phyloP scores from a whole-genome alignment of 2,888 invertebrate genomes.

The Nemotelus pantherinus region DNA sequence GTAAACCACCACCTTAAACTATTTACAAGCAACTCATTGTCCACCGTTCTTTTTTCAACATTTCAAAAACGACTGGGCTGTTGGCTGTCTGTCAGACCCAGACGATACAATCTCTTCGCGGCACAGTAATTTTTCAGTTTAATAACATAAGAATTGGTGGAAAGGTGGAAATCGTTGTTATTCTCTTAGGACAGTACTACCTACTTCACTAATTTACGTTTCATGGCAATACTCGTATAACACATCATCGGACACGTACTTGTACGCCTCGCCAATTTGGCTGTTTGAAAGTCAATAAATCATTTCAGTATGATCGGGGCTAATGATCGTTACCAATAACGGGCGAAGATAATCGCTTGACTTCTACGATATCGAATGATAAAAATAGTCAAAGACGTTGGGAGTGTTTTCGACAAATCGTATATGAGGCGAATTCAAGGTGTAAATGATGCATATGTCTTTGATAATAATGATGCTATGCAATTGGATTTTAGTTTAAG shows the following conservation, averaged over 20 bases:
- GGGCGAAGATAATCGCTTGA: not conserved
- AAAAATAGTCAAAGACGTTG: no score
- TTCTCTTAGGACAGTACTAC: conserved; percentile 13
- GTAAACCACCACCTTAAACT: no score
- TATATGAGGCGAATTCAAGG: no score
- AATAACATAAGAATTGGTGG: not conserved
- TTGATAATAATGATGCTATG: no score
- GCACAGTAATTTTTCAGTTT: conserved; percentile 21
- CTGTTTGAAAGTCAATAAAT: conserved; percentile 18
- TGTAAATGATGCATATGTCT: no score
- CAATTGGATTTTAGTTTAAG: no score
- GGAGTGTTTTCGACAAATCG: no score
- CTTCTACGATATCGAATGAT: no score
- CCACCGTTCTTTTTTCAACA: no score
- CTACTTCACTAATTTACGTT: conserved; percentile 3
- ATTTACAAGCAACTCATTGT: no score
- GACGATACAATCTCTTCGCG: conserved; percentile 18
- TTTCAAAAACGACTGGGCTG: no score
- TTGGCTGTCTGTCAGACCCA: no score
- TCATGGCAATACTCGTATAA: not conserved
- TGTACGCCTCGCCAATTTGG: conserved; percentile 2
- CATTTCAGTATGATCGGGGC: conserved; percentile 9
- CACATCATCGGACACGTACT: not conserved
- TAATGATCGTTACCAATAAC: conserved; percentile 13
- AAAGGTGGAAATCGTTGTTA: conserved; percentile 6